Conservation (phyloP, 2,888 invertebrate genomes). For the Drosophila ochracea region DNA sequence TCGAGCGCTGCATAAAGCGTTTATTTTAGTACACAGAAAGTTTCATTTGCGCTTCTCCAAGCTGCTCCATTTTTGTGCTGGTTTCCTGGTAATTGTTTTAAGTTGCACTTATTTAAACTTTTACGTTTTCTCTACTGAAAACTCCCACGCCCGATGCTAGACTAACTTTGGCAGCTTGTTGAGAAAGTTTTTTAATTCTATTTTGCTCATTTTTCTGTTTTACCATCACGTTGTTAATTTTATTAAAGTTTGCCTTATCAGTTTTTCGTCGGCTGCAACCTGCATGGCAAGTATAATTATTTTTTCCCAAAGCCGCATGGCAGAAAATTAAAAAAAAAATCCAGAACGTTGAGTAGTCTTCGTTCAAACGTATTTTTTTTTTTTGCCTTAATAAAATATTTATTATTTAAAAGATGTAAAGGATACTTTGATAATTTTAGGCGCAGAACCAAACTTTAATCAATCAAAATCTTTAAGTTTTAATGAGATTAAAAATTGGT, state of each 20-base stretch:
- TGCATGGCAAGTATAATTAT: slow-evolving; percentile 39
- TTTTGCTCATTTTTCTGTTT: slow-evolving; percentile 43
- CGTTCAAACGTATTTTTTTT: not conserved
- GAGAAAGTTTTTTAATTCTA: slow-evolving; percentile 64
- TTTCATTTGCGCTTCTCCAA: slow-evolving; percentile 44
- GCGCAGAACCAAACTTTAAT: not conserved
- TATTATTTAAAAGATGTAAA: not conserved
- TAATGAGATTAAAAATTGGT: not conserved
- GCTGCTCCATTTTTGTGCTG: slow-evolving; percentile 48
- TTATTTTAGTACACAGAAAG: slow-evolving; percentile 51
- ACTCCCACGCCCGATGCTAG: slow-evolving; percentile 21
- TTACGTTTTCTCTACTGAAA: slow-evolving; percentile 36
- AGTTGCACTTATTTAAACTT: slow-evolving; percentile 76
- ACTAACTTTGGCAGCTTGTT: slow-evolving; percentile 61
- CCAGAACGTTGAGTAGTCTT: slow-evolving; percentile 3
- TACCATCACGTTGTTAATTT: slow-evolving; percentile 69
- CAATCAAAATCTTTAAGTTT: not conserved
- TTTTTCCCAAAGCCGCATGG: slow-evolving; percentile 19
- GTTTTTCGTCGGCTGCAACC: slow-evolving; percentile 42
- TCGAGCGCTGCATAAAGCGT: slow-evolving; percentile 49
- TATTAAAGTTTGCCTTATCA: slow-evolving; percentile 71
- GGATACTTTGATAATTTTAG: not conserved
- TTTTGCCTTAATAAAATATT: slow-evolving; percentile 6
- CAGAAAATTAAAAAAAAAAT: slow-evolving; percentile 13
- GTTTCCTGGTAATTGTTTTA: slow-evolving; percentile 76